Conservation (phyloP, 2,113 vertebrate genomes). For the Ageneiosus marmoratus region DNA sequence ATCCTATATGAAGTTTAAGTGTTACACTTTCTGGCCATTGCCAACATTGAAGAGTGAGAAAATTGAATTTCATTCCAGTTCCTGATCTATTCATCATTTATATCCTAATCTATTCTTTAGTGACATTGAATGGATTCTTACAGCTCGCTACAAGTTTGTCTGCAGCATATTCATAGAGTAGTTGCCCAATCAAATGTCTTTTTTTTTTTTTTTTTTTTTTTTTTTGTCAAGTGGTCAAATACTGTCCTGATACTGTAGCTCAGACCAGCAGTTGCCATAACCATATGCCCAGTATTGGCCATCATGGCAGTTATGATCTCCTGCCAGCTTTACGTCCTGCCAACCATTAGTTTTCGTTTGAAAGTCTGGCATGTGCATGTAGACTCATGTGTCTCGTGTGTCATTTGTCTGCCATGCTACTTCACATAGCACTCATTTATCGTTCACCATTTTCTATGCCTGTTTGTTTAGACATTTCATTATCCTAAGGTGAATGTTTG, state of each 20-base stretch:
- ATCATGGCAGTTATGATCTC: constrained; percentile 34
- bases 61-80: neutral
- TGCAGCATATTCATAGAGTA: neutral
- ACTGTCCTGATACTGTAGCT: constrained; percentile 5
- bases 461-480: constrained; percentile 71
- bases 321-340: constrained; percentile 41
- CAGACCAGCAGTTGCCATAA: constrained; percentile 30
- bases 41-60: neutral
- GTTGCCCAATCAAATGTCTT: neutral
- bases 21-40: neutral
- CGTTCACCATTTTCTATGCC: constrained; percentile 38
- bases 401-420: constrained; percentile 17
- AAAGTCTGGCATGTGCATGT: constrained; percentile 47
- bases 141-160: neutral
- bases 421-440: constrained; percentile 11
- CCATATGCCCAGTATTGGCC: constrained; percentile 17
- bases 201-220: too few relatives aligned
- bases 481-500: constrained; percentile 65
- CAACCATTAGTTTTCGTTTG: constrained; percentile 47
- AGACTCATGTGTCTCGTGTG: constrained; percentile 35
- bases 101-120: too few relatives aligned
- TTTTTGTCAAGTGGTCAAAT: constrained; percentile 23
- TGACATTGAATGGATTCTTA: neutral
- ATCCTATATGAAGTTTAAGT: neutral
- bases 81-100: too few relatives aligned